Evolutionary conservation across 2,797 vertebrate genomes (phyloP).

Genomic region (Alauda arvensis): DNA sequence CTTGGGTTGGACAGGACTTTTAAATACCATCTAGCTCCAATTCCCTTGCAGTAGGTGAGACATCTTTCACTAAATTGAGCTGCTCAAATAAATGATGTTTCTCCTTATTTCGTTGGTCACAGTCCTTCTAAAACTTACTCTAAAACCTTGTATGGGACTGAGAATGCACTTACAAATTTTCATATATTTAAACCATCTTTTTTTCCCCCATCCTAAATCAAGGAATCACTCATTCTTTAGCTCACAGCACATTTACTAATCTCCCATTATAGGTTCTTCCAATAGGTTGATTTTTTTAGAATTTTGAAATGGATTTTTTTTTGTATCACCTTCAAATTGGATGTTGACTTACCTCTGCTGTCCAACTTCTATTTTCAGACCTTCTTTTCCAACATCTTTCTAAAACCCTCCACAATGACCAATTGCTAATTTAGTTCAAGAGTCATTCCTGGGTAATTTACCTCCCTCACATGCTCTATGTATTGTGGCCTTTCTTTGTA

Average conservation of each 20-base stretch:
- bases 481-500: neutral
- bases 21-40: neutral
- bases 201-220: neutral
- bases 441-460: neutral
- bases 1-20: neutral
- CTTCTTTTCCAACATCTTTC: neutral
- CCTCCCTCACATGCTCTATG: neutral
- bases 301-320: neutral
- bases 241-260: neutral
- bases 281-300: neutral
- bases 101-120: neutral
- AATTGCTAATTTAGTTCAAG: neutral
- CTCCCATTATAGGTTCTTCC: neutral
- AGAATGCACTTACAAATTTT: neutral
- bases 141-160: neutral
- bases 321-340: neutral
- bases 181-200: neutral
- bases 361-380: neutral
- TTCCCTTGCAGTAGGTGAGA: neutral
- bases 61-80: neutral
- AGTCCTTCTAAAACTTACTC: neutral
- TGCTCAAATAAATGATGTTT: neutral
- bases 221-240: neutral
- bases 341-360: neutral
- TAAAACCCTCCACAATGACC: neutral